These are phyloP conservation scores for Caenorhabditis remanei DNA, from an alignment of 1,140 invertebrate genomes.

Conservation along the genomic window DNA sequence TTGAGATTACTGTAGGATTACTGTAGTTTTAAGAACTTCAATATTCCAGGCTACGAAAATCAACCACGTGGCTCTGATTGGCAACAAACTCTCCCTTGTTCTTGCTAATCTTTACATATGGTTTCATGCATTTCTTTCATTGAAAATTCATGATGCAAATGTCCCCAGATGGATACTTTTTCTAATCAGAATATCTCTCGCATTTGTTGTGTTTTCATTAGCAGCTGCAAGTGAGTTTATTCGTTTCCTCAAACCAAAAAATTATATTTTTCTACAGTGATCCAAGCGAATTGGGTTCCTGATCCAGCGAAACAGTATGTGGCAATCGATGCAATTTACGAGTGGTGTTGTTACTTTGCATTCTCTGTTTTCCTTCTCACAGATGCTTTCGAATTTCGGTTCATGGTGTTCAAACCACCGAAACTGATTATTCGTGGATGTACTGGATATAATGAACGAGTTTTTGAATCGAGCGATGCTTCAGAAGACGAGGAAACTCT, in stretches of 20 bases:
- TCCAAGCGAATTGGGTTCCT: conserved; percentile 37
- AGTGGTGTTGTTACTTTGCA: conserved; percentile 48
- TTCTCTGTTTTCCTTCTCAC: conserved; percentile 32
- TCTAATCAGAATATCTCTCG: conserved; percentile 7
- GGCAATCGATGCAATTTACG: conserved; percentile 41
- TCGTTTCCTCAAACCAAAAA: too few relatives aligned
- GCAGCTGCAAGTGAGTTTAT: conserved; percentile 25
- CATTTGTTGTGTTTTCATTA: conserved; percentile 12
- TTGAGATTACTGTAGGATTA: not conserved
- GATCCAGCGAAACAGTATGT: conserved; percentile 20
- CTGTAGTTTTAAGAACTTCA: not conserved
- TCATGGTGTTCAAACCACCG: conserved; percentile 32
- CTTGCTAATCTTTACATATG: conserved; percentile 22
- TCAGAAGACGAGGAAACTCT: conserved; percentile 31
- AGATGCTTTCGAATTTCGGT: conserved; percentile 37
- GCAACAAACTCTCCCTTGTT: conserved; percentile 7
- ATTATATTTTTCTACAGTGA: conserved; percentile 17
- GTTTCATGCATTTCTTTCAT: conserved; percentile 25
- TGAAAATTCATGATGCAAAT: conserved; percentile 37
- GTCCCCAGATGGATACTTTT: conserved; percentile 36
- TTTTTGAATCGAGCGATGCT: conserved; percentile 28
- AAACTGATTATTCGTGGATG: conserved; percentile 38
- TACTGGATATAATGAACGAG: conserved; percentile 26
- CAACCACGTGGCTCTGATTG: conserved; percentile 25
- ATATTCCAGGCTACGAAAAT: conserved; percentile 29